Conservation (phyloP, 2,113 vertebrate species). For the Onychostoma macrolepis region DNA sequence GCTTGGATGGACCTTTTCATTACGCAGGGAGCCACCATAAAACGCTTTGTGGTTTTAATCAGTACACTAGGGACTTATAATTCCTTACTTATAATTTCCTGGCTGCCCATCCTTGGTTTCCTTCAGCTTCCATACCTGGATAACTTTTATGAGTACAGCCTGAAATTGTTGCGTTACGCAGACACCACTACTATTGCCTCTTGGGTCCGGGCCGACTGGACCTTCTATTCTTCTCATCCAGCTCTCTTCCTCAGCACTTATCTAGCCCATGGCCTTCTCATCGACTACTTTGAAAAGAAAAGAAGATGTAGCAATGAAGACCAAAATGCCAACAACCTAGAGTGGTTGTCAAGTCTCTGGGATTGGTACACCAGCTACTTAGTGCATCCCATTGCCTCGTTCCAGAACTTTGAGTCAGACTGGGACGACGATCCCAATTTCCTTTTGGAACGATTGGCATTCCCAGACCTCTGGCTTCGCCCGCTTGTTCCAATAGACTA, state of each 20-base stretch:
- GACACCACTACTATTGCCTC: constrained; percentile 94
- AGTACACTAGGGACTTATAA: constrained; percentile 98
- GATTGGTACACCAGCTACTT: constrained; percentile 97
- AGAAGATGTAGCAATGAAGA: constrained; percentile 83
- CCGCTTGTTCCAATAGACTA: constrained; percentile 93
- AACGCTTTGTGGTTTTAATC: constrained; percentile 96
- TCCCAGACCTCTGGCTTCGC: constrained; percentile 95
- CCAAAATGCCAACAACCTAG: constrained; percentile 91
- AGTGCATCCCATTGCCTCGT: constrained; percentile 90
- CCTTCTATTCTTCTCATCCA: constrained; percentile 96
- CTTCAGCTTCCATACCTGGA: constrained; percentile 94
- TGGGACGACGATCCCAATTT: constrained; percentile 95
- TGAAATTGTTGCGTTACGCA: constrained; percentile 92
- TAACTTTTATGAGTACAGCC: constrained; percentile 90
- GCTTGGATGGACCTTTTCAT: constrained; percentile 99
- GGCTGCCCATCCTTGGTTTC: constrained; percentile 96
- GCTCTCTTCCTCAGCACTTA: constrained; percentile 96
- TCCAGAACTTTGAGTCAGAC: constrained; percentile 90
- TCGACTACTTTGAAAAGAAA: constrained; percentile 98
- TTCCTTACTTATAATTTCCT: constrained; percentile 93
- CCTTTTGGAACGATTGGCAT: constrained; percentile 88
- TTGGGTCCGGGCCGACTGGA: constrained; percentile 94
- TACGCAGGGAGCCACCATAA: constrained; percentile 95
- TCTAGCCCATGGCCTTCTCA: constrained; percentile 90
- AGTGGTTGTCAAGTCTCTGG: constrained; percentile 97